Evolutionary conservation across 2,888 invertebrate genomes (phyloP), one percentile per base, ranked within the genome.

Genomic region (Empis livida): DNA sequence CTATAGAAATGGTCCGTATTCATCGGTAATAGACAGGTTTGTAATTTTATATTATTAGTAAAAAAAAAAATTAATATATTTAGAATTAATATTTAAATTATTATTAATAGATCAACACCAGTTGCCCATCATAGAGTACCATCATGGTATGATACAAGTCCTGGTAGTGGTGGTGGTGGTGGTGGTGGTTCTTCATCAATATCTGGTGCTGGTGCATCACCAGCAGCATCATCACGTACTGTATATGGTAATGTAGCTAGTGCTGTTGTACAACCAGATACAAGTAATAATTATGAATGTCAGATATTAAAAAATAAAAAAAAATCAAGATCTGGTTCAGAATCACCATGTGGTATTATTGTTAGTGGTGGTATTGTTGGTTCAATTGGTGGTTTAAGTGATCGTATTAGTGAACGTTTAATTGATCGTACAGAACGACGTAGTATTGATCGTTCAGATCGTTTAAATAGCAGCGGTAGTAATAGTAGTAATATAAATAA

Each of bases 301-400:
- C 55, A 55, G 48, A 49, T 59, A 51, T 55, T 62, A 54, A 61
- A 62, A 49, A 71, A 67, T 49, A 70, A 66, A 53, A 61, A 61
- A 54, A 70, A 70, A 63, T 70, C 71, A 51, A 64, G 71, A 54
- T 71, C 71, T 55, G 74, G 74, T 54, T 72, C 73, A 30, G 65
- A 74, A 54, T 73, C 74, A 56, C 74, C 74, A 47, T 70, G 70
- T 50, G 68, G 68, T 49, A 57, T 56, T 53, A 54, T 54, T 46
- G 55, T 54, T 47, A 51, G 47, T 48, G 50, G 11, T 23, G 23
- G 23, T 40, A 13, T 20, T 3, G 71, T 71, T 55, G 74, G 74
- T 54, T 73, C 73, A 31, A 65, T 43, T 54, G 31, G 51, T 55
- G 44, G 51, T 49, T 45, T 50, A 48, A 39, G 42, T 54, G 43